Evolutionary conservation across 2,797 vertebrate species (phyloP).

Genomic region (Sus cebifrons): DNA sequence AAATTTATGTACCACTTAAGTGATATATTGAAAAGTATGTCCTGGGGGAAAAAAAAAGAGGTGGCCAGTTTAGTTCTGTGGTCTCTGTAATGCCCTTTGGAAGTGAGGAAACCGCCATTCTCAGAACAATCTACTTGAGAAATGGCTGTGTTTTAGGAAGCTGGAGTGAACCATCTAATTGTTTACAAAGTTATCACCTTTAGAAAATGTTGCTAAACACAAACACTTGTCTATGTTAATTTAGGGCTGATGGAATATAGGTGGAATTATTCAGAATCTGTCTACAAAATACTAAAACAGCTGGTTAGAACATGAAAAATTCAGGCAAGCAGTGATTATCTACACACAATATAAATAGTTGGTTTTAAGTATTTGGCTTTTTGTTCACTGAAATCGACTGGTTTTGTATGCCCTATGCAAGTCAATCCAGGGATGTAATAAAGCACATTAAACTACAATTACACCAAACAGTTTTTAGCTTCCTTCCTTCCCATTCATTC

Average conservation of each 20-base stretch:
- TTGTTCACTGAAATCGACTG: conserved; percentile 51
- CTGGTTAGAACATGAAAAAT: conserved; percentile 60
- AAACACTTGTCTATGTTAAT: conserved; percentile 63
- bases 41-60: conserved; percentile 71
- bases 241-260: conserved; percentile 41
- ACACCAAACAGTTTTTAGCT: conserved; percentile 61
- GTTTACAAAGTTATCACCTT: conserved; percentile 71
- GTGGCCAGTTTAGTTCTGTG: conserved; percentile 6
- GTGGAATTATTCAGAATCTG: conserved; percentile 38
- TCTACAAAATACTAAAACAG: conserved; percentile 68
- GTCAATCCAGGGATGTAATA: conserved; percentile 61
- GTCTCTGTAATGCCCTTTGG: conserved; percentile 41
- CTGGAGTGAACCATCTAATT: background rate
- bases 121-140: conserved; percentile 23
- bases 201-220: conserved; percentile 63
- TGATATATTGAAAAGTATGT: conserved; percentile 67
- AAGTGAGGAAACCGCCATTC: conserved; percentile 48
- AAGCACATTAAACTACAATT: conserved; percentile 63
- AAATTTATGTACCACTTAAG: conserved; percentile 76
- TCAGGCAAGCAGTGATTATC: conserved; percentile 60
- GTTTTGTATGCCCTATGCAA: conserved; percentile 15
- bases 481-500: conserved; percentile 60
- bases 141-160: conserved; percentile 59
- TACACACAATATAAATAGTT: conserved; percentile 34
- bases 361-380: conserved; percentile 61